Percentiles rank a stretch among this genome's conserved stretches.
Evolutionary conservation across 2,888 invertebrate genomes (phyloP).

Genomic region (Parochlus steinenii): DNA sequence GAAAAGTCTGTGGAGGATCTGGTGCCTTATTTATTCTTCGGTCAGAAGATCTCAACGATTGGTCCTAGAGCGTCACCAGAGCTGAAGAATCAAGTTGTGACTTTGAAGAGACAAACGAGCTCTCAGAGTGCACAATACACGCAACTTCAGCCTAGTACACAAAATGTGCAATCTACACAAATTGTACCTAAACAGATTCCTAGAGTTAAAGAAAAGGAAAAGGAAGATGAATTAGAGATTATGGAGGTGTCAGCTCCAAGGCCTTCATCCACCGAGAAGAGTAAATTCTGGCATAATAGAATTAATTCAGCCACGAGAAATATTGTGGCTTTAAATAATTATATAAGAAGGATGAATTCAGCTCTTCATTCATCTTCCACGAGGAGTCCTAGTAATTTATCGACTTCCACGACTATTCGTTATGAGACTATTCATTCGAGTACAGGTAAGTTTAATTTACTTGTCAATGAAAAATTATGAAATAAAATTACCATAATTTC

Average conservation of each 20-base stretch:
- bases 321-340: constrained; percentile 17
- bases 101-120: constrained; percentile 28
- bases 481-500: too few species aligned
- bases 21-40: constrained; percentile 53
- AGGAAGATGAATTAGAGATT: constrained; percentile 38
- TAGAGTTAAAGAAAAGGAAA: constrained; percentile 33
- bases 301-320: constrained; percentile 15
- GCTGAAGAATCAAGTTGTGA: constrained; percentile 26
- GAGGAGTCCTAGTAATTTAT: constrained; percentile 9
- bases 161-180: constrained; percentile 31
- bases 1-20: constrained; percentile 33
- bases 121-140: constrained; percentile 32
- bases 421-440: constrained; percentile 1
- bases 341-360: constrained; percentile 19
- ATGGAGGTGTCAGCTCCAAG: constrained; percentile 44
- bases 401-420: constrained; percentile 6
- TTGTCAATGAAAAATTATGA: too few species aligned
- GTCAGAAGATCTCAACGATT: constrained; percentile 40
- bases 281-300: constrained; percentile 15
- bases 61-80: constrained; percentile 20
- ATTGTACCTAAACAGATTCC: constrained; percentile 33
- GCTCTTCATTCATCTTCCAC: constrained; percentile 5
- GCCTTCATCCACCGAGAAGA: constrained; percentile 22
- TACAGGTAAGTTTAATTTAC: too few species aligned
- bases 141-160: constrained; percentile 36